phyloP scores from a whole-genome alignment of 2,113 vertebrate species.

The Acrocephalus kingi region DNA sequence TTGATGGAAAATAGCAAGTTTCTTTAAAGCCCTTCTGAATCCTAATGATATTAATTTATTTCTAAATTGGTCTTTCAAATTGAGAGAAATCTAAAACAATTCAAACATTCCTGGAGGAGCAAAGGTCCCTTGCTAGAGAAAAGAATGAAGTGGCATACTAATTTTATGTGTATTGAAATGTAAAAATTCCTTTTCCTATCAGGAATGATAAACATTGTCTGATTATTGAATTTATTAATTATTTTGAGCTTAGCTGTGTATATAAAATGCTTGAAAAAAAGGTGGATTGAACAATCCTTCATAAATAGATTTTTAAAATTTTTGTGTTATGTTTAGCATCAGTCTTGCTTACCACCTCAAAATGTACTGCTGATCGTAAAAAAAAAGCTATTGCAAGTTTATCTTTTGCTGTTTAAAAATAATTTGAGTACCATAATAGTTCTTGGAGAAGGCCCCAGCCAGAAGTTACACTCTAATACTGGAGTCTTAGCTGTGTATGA shows the following conservation, averaged over 20 bases:
- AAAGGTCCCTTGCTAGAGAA: background rate
- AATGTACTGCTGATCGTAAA: background rate
- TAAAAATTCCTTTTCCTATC: background rate
- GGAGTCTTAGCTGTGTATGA: background rate
- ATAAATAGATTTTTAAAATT: background rate
- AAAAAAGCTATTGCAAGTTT: background rate
- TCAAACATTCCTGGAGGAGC: background rate
- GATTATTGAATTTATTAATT: background rate
- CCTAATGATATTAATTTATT: background rate
- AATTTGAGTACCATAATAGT: background rate
- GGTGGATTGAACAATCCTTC: background rate
- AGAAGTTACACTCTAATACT: background rate
- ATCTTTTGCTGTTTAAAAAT: background rate
- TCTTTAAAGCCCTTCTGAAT: background rate
- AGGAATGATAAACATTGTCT: background rate
- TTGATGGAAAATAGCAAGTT: background rate
- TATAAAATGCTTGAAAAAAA: background rate
- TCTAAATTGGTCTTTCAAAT: background rate
- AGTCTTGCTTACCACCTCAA: background rate
- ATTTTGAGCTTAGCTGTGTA: background rate
- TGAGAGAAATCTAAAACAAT: background rate
- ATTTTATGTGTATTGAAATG: background rate
- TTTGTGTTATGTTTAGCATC: background rate
- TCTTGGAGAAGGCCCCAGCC: background rate
- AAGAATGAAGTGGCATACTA: background rate